Conservation (phyloP, 1,140 invertebrate species). For the Druon quercuslanigerum region DNA sequence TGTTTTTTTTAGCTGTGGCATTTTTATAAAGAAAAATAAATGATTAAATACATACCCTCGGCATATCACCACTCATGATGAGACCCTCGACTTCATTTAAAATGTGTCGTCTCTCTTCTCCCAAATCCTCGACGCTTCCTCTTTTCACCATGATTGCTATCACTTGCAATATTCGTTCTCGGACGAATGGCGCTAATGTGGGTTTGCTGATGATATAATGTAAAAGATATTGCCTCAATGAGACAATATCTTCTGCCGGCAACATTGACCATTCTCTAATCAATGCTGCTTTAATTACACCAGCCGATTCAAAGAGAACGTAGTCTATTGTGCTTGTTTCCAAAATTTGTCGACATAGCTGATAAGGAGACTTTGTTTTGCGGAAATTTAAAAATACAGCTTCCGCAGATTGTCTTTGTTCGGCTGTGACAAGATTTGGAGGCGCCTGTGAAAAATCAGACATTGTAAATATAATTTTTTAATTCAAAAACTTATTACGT, state of each 20-base stretch:
- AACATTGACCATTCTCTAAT: slow-evolving; percentile 83
- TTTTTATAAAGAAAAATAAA: no score
- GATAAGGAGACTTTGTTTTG: slow-evolving; percentile 88
- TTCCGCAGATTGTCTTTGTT: slow-evolving; percentile 88
- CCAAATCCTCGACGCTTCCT: slow-evolving; percentile 83
- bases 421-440: slow-evolving; percentile 84
- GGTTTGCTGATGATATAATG: slow-evolving; percentile 84
- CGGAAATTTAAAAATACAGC: slow-evolving; percentile 87
- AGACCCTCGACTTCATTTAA: slow-evolving; percentile 85
- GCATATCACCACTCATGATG: slow-evolving; percentile 80
- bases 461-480: slow-evolving; percentile 5
- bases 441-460: slow-evolving; percentile 81
- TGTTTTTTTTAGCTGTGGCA: no score
- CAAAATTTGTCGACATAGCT: slow-evolving; percentile 87
- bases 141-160: slow-evolving; percentile 92
- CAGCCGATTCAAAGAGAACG: slow-evolving; percentile 91
- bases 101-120: slow-evolving; percentile 81
- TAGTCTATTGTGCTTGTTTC: slow-evolving; percentile 87
- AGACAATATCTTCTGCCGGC: slow-evolving; percentile 80
- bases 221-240: slow-evolving; percentile 86
- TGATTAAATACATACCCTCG: slow-evolving; percentile 68
- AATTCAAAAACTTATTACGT: not conserved
- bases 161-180: slow-evolving; percentile 84
- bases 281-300: slow-evolving; percentile 88
- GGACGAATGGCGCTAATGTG: slow-evolving; percentile 78